A percentile compares a stretch with the other conserved stretches of the same genome.
Evolutionary conservation across 2,113 vertebrate species (phyloP).

Genomic region (Nerophis ophidion): DNA sequence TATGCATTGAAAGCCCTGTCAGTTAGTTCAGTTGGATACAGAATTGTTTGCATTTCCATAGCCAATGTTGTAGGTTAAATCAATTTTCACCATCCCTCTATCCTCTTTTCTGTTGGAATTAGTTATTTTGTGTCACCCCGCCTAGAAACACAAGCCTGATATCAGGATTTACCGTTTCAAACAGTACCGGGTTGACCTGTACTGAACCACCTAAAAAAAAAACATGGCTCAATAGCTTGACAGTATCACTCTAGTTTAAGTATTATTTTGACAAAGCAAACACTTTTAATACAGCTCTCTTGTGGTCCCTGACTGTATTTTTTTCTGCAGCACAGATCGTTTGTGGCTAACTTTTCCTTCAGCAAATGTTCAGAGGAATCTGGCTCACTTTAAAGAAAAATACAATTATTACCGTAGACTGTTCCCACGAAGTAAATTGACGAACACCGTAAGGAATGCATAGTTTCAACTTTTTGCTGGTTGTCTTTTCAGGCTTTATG

Average conservation of each 20-base stretch:
- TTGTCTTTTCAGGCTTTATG: constrained; percentile 80
- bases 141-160: too few species aligned
- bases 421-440: not conserved
- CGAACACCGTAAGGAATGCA: not conserved
- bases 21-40: too few species aligned
- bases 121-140: too few species aligned
- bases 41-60: too few species aligned
- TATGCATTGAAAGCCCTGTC: too few species aligned
- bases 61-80: too few species aligned
- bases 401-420: not conserved
- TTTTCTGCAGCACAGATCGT: not conserved
- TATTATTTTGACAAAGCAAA: not conserved
- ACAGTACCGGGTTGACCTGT: too few species aligned
- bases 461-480: not conserved
- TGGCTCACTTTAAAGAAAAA: not conserved
- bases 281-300: not conserved
- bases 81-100: too few species aligned
- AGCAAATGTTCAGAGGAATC: not conserved
- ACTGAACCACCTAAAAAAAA: not conserved
- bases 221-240: not conserved
- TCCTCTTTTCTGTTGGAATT: too few species aligned
- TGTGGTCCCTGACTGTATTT: not conserved
- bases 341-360: not conserved
- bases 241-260: not conserved
- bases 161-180: too few species aligned